Percentiles rank a stretch among this genome's conserved stretches.
Evolutionary conservation across 1,140 invertebrate species (phyloP).

Genomic region (Aplysia californica): DNA sequence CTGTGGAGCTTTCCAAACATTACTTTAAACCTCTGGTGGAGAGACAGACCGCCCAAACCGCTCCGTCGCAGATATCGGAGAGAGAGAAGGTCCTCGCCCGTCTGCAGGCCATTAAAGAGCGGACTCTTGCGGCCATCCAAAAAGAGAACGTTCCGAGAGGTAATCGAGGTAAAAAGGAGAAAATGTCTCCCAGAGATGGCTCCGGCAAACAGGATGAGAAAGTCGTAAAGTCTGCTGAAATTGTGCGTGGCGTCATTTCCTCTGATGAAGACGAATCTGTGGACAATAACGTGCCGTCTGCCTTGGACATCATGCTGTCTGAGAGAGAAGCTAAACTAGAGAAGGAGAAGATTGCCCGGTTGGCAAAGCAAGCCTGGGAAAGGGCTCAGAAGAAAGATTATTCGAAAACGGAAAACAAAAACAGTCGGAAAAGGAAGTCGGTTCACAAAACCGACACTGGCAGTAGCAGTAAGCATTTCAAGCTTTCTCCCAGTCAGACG

Average conservation of each 20-base stretch:
- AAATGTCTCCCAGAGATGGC: too few species aligned
- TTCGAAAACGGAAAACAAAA: not conserved
- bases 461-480: not conserved
- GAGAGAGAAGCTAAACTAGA: slow-evolving; percentile 23
- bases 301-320: slow-evolving; percentile 20
- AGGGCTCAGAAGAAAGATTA: slow-evolving; percentile 19
- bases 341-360: slow-evolving; percentile 21
- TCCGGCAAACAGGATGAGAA: slow-evolving; percentile 25
- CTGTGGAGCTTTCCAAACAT: not conserved
- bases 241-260: not conserved
- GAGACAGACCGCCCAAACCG: not conserved
- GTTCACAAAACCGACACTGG: not conserved
- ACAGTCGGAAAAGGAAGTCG: not conserved
- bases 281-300: too few species aligned
- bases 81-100: slow-evolving; percentile 17
- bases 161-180: slow-evolving; percentile 1
- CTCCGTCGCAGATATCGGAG: not conserved
- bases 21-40: slow-evolving; percentile 4
- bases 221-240: slow-evolving; percentile 21
- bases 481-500: too few species aligned
- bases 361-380: slow-evolving; percentile 30
- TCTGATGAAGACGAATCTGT: slow-evolving; percentile 10
- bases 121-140: slow-evolving; percentile 19
- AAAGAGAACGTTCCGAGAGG: slow-evolving; percentile 8
- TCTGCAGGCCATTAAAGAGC: slow-evolving; percentile 22